Evolutionary conservation across 2,888 invertebrate genomes (phyloP).

Genomic region (Odontocolon sp.): DNA sequence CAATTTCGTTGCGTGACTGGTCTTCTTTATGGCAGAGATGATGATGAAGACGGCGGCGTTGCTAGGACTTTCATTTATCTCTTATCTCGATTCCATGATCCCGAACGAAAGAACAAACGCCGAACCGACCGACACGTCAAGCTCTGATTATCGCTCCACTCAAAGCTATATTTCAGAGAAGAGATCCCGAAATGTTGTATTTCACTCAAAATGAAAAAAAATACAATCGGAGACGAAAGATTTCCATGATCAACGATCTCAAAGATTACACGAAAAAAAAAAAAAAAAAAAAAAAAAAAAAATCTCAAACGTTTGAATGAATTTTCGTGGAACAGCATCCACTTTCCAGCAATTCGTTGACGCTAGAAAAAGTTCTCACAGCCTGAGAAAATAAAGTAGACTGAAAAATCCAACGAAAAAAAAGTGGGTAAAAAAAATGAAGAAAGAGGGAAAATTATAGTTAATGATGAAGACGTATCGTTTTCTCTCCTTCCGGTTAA

Average conservation of each 20-base stretch:
- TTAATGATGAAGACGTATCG: slow-evolving; percentile 38
- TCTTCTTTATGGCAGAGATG: background rate
- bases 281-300: no score
- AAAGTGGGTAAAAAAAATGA: slow-evolving; percentile 4
- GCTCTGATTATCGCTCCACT: slow-evolving; percentile 47
- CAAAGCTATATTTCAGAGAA: background rate
- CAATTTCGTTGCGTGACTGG: slow-evolving; percentile 44
- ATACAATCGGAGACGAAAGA: background rate
- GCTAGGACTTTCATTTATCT: slow-evolving; percentile 29
- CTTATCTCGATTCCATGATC: slow-evolving; percentile 48
- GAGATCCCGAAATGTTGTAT: background rate
- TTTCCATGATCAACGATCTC: background rate
- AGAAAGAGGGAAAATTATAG: slow-evolving; percentile 8
- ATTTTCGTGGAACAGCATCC: slow-evolving; percentile 20
- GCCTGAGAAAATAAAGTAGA: background rate
- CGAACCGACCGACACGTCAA: slow-evolving; percentile 27
- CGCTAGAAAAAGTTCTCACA: slow-evolving; percentile 28
- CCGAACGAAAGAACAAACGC: slow-evolving; percentile 4
- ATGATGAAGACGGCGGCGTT: background rate
- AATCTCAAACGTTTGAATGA: slow-evolving; percentile 6
- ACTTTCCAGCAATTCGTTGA: slow-evolving; percentile 15
- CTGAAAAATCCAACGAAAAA: slow-evolving; percentile 15
- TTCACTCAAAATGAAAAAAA: background rate
- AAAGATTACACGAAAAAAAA: no score
- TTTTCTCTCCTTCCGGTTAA: slow-evolving; percentile 9